phyloP scores from a whole-genome alignment of 2,113 vertebrate species.

The Sardina pilchardus region DNA sequence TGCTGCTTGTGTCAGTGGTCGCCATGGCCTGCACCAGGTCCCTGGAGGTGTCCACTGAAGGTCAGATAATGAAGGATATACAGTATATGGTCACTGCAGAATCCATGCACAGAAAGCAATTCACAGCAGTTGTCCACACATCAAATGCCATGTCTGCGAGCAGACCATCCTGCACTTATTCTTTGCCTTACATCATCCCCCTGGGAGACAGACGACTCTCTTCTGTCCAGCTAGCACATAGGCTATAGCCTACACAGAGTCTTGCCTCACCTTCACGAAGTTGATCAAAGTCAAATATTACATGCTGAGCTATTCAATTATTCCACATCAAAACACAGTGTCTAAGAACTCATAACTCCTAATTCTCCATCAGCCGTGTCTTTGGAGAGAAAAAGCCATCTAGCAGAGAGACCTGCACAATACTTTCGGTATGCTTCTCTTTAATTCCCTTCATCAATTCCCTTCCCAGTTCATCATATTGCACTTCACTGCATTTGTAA shows the following conservation, averaged over 20 bases:
- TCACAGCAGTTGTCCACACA: not conserved
- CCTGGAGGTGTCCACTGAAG: not conserved
- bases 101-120: not conserved
- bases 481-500: too few species aligned
- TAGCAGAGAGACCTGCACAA: too few species aligned
- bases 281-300: too few species aligned
- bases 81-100: not conserved
- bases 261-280: too few species aligned
- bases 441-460: too few species aligned
- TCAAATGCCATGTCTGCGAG: not conserved
- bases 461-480: too few species aligned
- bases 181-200: not conserved
- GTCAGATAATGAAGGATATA: not conserved
- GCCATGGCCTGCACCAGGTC: constrained; percentile 46
- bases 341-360: too few species aligned
- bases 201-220: not conserved
- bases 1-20: constrained; percentile 42
- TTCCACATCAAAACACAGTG: not conserved
- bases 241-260: not conserved
- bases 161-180: not conserved
- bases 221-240: not conserved
- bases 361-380: too few species aligned
- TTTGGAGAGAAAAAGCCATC: too few species aligned
- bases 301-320: not conserved
- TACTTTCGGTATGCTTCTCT: too few species aligned